Evolutionary conservation across 2,113 vertebrate genomes (phyloP).

Genomic region (Plotosus lineatus): DNA sequence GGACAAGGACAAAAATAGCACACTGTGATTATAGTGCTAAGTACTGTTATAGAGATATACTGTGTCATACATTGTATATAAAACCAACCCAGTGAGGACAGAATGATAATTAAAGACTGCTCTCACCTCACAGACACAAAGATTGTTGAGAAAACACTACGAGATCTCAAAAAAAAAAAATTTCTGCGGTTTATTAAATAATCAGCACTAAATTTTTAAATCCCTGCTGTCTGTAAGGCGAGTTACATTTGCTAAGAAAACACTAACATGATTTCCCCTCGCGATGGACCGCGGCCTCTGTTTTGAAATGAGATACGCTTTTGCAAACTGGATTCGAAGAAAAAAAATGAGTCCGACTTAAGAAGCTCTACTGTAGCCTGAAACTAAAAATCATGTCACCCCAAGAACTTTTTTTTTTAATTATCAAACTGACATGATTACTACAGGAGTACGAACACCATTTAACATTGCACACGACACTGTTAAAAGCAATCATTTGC

Average conservation of each 20-base stretch:
- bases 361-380: background rate
- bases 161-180: background rate
- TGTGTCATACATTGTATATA: background rate
- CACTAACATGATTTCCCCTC: background rate
- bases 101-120: background rate
- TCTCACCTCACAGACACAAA: background rate
- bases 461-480: background rate
- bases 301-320: background rate
- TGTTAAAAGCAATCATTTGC: slow-evolving; percentile 29
- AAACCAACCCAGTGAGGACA: background rate
- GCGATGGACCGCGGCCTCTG: background rate
- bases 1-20: slow-evolving; percentile 19
- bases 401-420: background rate
- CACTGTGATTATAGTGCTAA: slow-evolving; percentile 13
- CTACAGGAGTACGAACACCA: background rate
- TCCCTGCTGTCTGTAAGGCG: background rate
- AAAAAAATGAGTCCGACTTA: background rate
- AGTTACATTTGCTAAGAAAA: slow-evolving; percentile 20
- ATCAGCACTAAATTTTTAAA: slow-evolving; percentile 10
- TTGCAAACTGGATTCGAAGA: background rate
- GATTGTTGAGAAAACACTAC: background rate
- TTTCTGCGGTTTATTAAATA: slow-evolving; percentile 5
- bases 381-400: background rate
- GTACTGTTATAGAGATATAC: slow-evolving; percentile 1
- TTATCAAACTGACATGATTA: slow-evolving; percentile 4